A percentile compares a stretch with the other conserved stretches of the same genome.
Evolutionary conservation across 2,888 invertebrate species (phyloP).

Genomic region (Andricus curvator): DNA sequence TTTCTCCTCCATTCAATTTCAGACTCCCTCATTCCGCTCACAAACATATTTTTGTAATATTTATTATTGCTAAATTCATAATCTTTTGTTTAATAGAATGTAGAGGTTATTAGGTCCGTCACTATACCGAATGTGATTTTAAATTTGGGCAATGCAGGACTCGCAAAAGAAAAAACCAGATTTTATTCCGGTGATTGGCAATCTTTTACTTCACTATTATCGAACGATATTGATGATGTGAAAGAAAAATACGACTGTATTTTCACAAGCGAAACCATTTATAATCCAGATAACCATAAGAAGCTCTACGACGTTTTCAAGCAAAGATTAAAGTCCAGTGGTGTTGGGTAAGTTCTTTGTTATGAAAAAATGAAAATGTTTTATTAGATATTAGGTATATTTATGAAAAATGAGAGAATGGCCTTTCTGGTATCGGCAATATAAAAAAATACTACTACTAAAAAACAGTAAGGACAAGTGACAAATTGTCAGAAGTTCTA

Average conservation of each 20-base stretch:
- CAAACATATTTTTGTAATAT: background rate
- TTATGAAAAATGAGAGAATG: too few species aligned
- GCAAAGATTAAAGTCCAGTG: constrained; percentile 82
- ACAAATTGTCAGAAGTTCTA: too few species aligned
- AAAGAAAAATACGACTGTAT: constrained; percentile 88
- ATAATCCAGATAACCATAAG: constrained; percentile 88
- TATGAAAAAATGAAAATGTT: background rate
- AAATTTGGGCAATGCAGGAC: constrained; percentile 81
- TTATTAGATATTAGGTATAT: background rate
- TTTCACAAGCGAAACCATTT: constrained; percentile 96
- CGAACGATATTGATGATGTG: constrained; percentile 70
- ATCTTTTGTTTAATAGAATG: constrained; percentile 83
- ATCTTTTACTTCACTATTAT: constrained; percentile 79
- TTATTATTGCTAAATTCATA: too few species aligned
- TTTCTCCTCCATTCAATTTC: background rate
- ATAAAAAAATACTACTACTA: too few species aligned
- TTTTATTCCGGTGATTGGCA: constrained; percentile 88
- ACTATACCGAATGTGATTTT: constrained; percentile 90
- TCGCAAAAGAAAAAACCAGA: constrained; percentile 73
- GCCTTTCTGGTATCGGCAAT: too few species aligned
- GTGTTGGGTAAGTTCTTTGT: constrained; percentile 80
- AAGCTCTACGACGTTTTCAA: constrained; percentile 87
- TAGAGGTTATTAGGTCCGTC: constrained; percentile 88
- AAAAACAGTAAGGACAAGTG: too few species aligned
- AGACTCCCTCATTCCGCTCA: background rate